Conservation (phyloP, 2,113 vertebrate genomes). For the Benthochromis sp. region DNA sequence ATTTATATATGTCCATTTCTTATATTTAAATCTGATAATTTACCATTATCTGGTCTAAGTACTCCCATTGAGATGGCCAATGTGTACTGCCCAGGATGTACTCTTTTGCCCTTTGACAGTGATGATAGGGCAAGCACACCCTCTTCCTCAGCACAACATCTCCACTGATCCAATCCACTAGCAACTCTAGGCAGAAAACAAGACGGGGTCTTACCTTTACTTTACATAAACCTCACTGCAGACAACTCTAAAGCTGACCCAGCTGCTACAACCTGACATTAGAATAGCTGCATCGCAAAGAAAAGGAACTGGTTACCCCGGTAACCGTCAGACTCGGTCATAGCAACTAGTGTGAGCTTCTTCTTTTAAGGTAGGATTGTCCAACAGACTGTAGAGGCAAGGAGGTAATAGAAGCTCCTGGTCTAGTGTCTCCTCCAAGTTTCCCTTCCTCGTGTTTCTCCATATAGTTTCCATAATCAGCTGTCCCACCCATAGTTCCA, state of each 20-base stretch:
- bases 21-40: neutral
- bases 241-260: neutral
- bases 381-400: neutral
- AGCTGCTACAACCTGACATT: neutral
- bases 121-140: neutral
- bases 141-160: neutral
- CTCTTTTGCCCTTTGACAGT: neutral
- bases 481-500: neutral
- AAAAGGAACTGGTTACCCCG: neutral
- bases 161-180: neutral
- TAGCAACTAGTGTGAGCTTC: neutral
- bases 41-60: neutral
- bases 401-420: neutral
- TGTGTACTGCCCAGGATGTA: neutral
- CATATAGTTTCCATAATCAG: neutral
- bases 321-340: neutral
- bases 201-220: neutral
- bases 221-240: neutral
- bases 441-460: rapidly evolving
- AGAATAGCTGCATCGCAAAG: neutral
- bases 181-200: neutral
- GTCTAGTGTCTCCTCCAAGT: neutral
- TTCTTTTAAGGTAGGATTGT: neutral
- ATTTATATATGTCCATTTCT: neutral
- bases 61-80: neutral